Percentiles rank a stretch among this genome's conserved stretches.
Evolutionary conservation across 2,888 invertebrate genomes (phyloP).

Genomic region (Calameuta pallipes): DNA sequence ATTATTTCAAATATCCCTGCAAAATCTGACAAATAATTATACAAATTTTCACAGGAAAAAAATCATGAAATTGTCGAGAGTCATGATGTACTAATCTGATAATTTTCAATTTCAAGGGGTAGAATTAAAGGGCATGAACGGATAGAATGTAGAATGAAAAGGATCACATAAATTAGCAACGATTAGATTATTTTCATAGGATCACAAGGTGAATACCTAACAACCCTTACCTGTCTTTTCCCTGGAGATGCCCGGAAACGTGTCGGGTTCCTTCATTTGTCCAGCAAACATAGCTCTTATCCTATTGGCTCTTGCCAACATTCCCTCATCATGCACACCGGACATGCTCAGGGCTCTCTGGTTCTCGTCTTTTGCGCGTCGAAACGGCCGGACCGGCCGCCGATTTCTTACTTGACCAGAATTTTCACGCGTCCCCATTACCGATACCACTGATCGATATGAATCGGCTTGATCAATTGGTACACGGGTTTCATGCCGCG

Average conservation of each 20-base stretch:
- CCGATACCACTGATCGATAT: neutral
- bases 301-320: conserved; percentile 61
- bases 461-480: conserved; percentile 28
- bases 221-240: conserved; percentile 61
- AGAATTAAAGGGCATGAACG: neutral
- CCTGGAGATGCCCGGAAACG: conserved; percentile 61
- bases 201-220: neutral
- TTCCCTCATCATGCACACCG: conserved; percentile 55
- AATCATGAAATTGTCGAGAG: too few relatives aligned
- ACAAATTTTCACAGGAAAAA: too few relatives aligned
- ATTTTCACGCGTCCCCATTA: conserved; percentile 22
- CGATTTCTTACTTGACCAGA: conserved; percentile 31
- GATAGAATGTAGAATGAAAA: neutral
- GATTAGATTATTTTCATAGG: neutral
- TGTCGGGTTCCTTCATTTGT: conserved; percentile 51
- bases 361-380: conserved; percentile 41
- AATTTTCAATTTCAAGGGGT: neutral
- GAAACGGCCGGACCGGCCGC: conserved; percentile 46
- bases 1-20: too few relatives aligned
- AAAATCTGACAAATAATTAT: too few relatives aligned
- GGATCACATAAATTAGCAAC: neutral
- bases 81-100: neutral
- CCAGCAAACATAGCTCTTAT: conserved; percentile 61
- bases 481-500: conserved; percentile 40
- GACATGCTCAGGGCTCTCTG: conserved; percentile 32